These are phyloP conservation scores for Gopherus flavomarginatus DNA, from an alignment of 2,113 vertebrate species.

Conservation along the genomic window DNA sequence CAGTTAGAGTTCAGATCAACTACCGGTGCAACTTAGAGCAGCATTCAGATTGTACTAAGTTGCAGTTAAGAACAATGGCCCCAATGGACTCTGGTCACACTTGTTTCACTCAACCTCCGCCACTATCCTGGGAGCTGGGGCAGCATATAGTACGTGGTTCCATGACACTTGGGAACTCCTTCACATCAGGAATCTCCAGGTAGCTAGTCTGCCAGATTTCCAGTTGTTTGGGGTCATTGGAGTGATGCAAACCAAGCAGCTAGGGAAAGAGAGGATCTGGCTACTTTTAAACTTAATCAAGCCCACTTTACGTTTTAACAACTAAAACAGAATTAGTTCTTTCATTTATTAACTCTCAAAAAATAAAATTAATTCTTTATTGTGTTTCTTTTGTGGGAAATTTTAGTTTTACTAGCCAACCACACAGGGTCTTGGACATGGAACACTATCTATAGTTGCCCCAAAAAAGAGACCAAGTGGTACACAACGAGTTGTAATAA, in stretches of 20 bases:
- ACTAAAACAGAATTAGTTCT: neutral
- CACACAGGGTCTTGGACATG: neutral
- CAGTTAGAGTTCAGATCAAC: neutral
- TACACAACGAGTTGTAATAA: neutral
- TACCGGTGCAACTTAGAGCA: neutral
- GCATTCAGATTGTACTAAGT: neutral
- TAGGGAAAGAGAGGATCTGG: neutral
- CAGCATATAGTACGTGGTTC: neutral
- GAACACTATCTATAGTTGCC: neutral
- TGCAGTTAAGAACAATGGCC: neutral
- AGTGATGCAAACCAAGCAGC: neutral
- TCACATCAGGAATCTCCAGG: neutral
- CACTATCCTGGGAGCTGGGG: neutral
- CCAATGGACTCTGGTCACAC: neutral
- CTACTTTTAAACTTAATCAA: neutral
- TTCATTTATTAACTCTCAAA: neutral
- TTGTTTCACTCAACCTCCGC: neutral
- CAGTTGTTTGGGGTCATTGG: neutral
- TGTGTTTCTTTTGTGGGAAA: neutral
- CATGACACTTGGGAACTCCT: neutral
- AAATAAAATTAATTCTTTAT: rapidly evolving
- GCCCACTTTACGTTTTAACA: neutral
- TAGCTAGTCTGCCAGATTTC: neutral
- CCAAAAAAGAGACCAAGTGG: neutral
- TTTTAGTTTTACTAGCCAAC: neutral